Conservation (phyloP, 1,140 invertebrate species). For the Sitobion miscanthi region DNA sequence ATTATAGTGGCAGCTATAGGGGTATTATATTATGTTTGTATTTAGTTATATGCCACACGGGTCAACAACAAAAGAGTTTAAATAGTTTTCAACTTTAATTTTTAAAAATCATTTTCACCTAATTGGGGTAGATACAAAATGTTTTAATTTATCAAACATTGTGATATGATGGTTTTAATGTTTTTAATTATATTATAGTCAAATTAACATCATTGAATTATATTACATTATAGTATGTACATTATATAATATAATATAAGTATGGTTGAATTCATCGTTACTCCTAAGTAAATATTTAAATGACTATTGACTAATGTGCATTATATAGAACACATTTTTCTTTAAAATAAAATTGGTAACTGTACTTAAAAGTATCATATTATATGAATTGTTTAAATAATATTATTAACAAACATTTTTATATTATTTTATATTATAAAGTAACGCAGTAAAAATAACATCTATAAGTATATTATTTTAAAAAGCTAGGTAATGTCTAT, state of each 20-base stretch:
- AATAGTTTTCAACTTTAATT: not conserved
- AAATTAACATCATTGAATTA: not conserved
- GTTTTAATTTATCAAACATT: too few species aligned
- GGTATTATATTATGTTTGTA: not conserved
- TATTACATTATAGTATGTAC: not conserved
- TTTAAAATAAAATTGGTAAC: too few species aligned
- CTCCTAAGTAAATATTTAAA: not conserved
- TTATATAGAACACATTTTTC: not conserved
- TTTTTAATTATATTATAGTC: not conserved
- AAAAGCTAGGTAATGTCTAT: too few species aligned
- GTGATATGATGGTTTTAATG: not conserved
- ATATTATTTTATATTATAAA: too few species aligned
- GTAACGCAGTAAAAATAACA: too few species aligned
- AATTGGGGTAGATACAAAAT: not conserved
- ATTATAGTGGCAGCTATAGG: not conserved
- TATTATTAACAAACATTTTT: too few species aligned
- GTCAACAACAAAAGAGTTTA: not conserved
- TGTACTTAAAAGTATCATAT: too few species aligned
- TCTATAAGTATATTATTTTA: too few species aligned
- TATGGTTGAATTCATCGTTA: not conserved
- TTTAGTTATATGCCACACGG: not conserved
- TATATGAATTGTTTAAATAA: too few species aligned
- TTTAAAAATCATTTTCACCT: not conserved
- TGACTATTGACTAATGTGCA: not conserved
- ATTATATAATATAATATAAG: not conserved